Evolutionary conservation across 2,113 vertebrate genomes (phyloP), one percentile per base, ranked within the genome.

Genomic region (Megalops atlanticus): DNA sequence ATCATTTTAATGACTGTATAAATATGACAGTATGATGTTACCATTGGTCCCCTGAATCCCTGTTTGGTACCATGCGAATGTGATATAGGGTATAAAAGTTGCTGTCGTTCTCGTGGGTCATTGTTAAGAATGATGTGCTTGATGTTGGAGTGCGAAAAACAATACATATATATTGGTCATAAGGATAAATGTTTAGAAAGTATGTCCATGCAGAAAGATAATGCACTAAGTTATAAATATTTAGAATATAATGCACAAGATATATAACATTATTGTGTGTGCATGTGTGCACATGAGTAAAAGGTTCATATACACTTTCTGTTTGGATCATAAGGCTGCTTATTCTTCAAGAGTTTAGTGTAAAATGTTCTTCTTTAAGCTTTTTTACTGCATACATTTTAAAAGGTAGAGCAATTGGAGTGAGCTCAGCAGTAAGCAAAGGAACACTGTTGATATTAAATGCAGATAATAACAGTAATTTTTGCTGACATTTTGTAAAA

Each of bases 401-500:
- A n/a, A 64, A 64, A 64, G n/a, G 3, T 10, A n/a, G 11, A 64
- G 1, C 11, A 64, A 64, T n/a, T 64, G 54, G 5, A 31, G n/a
- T 64, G n/a, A 64, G n/a, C 21, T 8, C 54, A 64, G 11, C 11
- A 64, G 43, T 12, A 6, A 64, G 43, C 43, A 6, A 64, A 64
- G 12, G n/a, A 64, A 14, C 31, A n/a, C 54, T 64, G n/a, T 8
- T n/a, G 54, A 82, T 80, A 82, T 58, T 78, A 79, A 58, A 33
- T 43, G 27, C 58, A 36, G 43, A 80, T 84, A 87, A 86, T 84
- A 82, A 73, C 74, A 58, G 49, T 38, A 71, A 79, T 83, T 89
- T 85, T 79, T 87, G 47, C 82, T 84, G 84, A 81, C 58, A 79
- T 77, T 81, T 81, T 84, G 43, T 83, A 52, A 85, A 54, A 84